Percentiles rank a stretch among this genome's conserved stretches.
Conservation (phyloP, 1,140 invertebrate species). For the Drosophila sp. region DNA sequence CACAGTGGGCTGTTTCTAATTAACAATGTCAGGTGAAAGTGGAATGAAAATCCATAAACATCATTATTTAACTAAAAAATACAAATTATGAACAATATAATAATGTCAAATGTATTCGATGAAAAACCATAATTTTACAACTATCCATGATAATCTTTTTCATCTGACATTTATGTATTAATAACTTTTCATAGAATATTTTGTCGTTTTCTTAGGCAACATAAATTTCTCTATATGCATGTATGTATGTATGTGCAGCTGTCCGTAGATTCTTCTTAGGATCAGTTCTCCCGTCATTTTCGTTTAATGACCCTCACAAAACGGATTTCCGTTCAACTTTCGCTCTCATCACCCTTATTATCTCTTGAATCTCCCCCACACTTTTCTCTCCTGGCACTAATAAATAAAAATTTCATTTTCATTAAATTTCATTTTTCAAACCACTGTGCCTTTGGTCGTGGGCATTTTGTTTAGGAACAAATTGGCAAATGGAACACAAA, state of each 20-base stretch:
- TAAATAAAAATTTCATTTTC: constrained; percentile 31
- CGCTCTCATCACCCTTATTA: constrained; percentile 24
- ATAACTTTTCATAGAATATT: no score
- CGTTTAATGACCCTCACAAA: constrained; percentile 7
- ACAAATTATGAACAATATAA: background rate
- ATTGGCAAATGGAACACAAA: constrained; percentile 46
- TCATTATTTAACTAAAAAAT: background rate
- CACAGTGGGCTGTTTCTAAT: constrained; percentile 20
- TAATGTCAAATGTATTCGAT: no score
- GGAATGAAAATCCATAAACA: background rate
- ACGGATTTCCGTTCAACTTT: constrained; percentile 30
- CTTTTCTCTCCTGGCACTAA: constrained; percentile 1
- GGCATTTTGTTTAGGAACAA: constrained; percentile 47
- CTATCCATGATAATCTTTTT: no score
- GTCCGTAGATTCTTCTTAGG: background rate
- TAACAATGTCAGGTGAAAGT: background rate
- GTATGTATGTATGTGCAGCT: background rate
- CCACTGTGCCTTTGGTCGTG: constrained; percentile 55
- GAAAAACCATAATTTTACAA: no score
- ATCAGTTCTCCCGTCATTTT: background rate
- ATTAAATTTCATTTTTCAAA: constrained; percentile 32
- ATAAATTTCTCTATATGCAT: no score
- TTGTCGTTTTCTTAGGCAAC: no score
- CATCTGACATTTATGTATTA: no score
- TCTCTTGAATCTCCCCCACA: background rate